A percentile compares a stretch with the other conserved stretches of the same genome.
Conservation (phyloP, 2,797 vertebrate species). For the Acipenser oxyrinchus region DNA sequence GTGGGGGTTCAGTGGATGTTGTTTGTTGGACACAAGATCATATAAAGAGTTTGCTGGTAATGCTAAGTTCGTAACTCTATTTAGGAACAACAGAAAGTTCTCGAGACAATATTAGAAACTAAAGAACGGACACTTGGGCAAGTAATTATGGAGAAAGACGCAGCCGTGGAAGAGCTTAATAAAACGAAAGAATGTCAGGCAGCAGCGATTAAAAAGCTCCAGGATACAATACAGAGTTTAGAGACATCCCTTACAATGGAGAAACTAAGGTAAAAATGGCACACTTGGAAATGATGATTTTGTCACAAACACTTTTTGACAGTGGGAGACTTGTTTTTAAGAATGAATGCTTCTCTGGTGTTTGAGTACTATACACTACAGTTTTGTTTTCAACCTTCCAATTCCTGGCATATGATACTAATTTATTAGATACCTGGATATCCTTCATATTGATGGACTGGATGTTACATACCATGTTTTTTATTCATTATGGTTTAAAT, state of each 20-base stretch:
- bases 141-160: slow-evolving; percentile 61
- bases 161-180: slow-evolving; percentile 58
- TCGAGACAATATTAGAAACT: slow-evolving; percentile 55
- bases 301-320: neutral
- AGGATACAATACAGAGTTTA: slow-evolving; percentile 49
- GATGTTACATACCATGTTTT: neutral
- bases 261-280: slow-evolving; percentile 58
- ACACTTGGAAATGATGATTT: slow-evolving; percentile 2
- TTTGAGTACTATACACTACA: no score
- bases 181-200: slow-evolving; percentile 52
- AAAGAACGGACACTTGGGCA: slow-evolving; percentile 52
- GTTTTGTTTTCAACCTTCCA: no score
- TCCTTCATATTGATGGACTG: no score
- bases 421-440: neutral
- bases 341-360: no score
- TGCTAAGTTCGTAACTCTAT: slow-evolving; percentile 24
- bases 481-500: neutral
- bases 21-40: no score
- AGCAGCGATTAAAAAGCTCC: slow-evolving; percentile 51
- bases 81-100: slow-evolving; percentile 52
- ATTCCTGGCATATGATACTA: neutral
- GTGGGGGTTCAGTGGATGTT: no score
- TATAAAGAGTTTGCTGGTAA: no score
- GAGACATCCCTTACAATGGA: slow-evolving; percentile 58
- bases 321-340: no score